Base-by-base conservation (phyloP, 1,140 invertebrate species). In the Globodera ellingtonae region DNA sequence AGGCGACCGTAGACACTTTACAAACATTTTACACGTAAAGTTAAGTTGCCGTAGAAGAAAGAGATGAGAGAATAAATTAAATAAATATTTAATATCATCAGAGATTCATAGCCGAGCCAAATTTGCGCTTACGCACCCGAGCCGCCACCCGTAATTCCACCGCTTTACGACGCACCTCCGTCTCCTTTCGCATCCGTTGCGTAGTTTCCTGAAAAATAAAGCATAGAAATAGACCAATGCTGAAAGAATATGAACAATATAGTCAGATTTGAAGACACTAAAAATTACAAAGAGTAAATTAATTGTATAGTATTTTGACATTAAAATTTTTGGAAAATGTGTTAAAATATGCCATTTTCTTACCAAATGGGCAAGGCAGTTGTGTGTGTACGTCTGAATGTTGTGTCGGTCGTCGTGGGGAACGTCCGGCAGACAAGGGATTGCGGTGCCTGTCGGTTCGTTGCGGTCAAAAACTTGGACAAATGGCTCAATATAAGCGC, bases 401-500 rank as follows among this genome's bases (percentile, higher is more conserved):
- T 86, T 84, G 81, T 84, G 83, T 50, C 35, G 65, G 52, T 84
- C 83, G 50, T 72, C 67, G 7, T 44, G 50, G 18, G 72, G 67
- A 44, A 84, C 75, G 15, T 75, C 72, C 21, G 48, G 15, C 72
- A 78, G 65, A 21, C 66, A 73, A n/a, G 84, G 83, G 69, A 84
- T 84, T n/a, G 59, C 48, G 18, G 80, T 74, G 18, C 84, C 84
- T 21, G 82, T 21, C n/a, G 69, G 83, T n/a, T 81, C 84, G 6
- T 59, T 47, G 8, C 44, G 21, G 46, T 84, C 81, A 48, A 59
- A 80, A 18, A 77, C 48, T n/a, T 76, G 79, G 47, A 84, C 73
- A 50, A 82, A 83, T 52, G 83, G 84, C 44, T 82, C 80, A 52
- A 84, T 76, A 74, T 82, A 84, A 7, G 24, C 24, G 47, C 79